These are phyloP conservation scores for Paraescarpia echinospica DNA, from an alignment of 1,140 invertebrate species.

Conservation along the genomic window DNA sequence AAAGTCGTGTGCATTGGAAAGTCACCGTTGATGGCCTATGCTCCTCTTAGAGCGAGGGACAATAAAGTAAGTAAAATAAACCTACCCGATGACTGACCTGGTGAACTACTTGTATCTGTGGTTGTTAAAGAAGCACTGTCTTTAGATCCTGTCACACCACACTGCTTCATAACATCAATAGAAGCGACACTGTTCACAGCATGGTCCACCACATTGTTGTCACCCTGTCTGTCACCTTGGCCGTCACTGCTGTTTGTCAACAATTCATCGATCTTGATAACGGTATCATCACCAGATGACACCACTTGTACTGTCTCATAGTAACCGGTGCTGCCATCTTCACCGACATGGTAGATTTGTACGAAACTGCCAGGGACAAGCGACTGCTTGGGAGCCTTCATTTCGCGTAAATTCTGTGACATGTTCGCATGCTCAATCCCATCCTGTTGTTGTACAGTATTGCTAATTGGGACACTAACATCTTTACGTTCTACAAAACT, in stretches of 20 bases:
- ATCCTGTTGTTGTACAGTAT: not conserved
- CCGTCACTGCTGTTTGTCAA: not conserved
- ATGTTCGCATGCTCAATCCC: not conserved
- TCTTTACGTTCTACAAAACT: not conserved
- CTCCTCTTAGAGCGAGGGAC: too few species aligned
- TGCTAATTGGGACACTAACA: not conserved
- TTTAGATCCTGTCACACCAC: not conserved
- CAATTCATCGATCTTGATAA: not conserved
- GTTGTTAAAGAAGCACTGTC: not conserved
- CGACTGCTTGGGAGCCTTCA: not conserved
- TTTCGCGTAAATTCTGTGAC: not conserved
- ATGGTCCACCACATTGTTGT: not conserved
- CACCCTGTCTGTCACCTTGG: not conserved
- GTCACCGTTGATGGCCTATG: too few species aligned
- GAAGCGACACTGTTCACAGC: not conserved
- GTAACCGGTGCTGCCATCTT: not conserved
- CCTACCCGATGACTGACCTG: not conserved
- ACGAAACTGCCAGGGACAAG: not conserved
- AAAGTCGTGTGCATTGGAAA: too few species aligned
- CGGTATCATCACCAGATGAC: not conserved
- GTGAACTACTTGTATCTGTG: not conserved
- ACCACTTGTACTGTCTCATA: not conserved
- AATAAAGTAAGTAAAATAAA: not conserved
- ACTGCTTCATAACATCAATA: not conserved
- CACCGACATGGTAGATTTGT: not conserved